Evolutionary conservation across 2,797 vertebrate species (phyloP), one percentile per base, ranked within the genome.

Genomic region (Clarias laeviceps): DNA sequence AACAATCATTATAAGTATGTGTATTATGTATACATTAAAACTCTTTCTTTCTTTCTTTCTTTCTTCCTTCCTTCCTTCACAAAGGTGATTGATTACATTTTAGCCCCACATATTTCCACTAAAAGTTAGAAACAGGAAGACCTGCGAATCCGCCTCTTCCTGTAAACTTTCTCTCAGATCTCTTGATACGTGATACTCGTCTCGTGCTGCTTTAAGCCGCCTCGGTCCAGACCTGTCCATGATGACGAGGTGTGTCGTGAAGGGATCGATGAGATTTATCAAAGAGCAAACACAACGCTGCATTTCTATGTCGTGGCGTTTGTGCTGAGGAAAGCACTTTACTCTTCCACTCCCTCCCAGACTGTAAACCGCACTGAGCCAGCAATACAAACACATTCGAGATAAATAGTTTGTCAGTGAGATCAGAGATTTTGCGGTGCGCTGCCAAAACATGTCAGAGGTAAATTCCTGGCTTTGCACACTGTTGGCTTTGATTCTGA

Each of bases 391-490:
- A 72, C 37, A 24, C 8, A 0, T 24, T 74, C 8, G 27, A 56
- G 59, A 72, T 62, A 82, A 86, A 86, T 73, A n/a, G 45, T 70
- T 59, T 24, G 5, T n/a, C 64, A 37, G 81, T 57, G 64, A 79
- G 65, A 68, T 79, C 56, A 56, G 85, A 64, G 69, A 70, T 56
- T 40, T 32, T 77, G 85, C 64, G n/a, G 50, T 66, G 50, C 32
- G 40, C 0, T 84, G 84, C 82, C 73, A 88, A 40, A 87, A 82
- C 89, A 22, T 87, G 82, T 87, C 70, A 40, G 73, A 17, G 65
- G 5, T 87, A 45, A 89, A 73, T 85, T 83, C 85, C 85, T 85
- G 81, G 59, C 20, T 40, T 56, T 65, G 59, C 59, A 57, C 12
- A 73, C 82, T 82, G 24, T 59, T 89, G 77, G 72, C 68, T 40